Evolutionary conservation across 2,113 vertebrate genomes (phyloP).

Genomic region (Carollia perspicillata): DNA sequence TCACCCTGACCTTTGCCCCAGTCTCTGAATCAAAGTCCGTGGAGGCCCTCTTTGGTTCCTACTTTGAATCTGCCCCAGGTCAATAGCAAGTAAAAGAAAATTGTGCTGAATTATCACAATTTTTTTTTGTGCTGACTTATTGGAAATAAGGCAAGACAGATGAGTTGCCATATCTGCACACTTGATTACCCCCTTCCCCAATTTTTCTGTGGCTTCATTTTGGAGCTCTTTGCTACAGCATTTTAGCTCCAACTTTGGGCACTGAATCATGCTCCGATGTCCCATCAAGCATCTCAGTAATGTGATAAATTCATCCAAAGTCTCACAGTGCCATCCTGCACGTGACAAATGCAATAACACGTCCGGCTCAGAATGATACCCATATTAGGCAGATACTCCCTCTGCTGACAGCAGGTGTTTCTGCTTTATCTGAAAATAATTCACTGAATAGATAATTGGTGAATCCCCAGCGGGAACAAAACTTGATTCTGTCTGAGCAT

Average conservation of each 20-base stretch:
- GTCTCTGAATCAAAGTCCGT: conserved; percentile 47
- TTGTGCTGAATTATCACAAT: conserved; percentile 79
- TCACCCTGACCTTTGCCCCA: conserved; percentile 52
- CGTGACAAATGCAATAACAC: conserved; percentile 63
- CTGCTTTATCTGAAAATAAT: conserved; percentile 82
- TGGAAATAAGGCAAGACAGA: conserved; percentile 69
- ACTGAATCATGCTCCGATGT: conserved; percentile 68
- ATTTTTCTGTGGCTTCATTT: conserved; percentile 67
- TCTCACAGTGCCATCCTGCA: conserved; percentile 61
- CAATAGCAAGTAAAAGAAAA: conserved; percentile 73
- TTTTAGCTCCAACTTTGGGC: conserved; percentile 57
- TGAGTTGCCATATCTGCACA: conserved; percentile 67
- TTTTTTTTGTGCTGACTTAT: conserved; percentile 65
- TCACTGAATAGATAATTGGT: conserved; percentile 83
- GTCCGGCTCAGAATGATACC: conserved; percentile 52
- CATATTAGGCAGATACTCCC: conserved; percentile 71
- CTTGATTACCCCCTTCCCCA: conserved; percentile 45
- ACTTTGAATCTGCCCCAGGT: conserved; percentile 69
- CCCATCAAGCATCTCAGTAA: conserved; percentile 57
- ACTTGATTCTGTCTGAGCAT: conserved; percentile 81
- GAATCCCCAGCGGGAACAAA: conserved; percentile 81
- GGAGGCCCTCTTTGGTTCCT: conserved; percentile 53
- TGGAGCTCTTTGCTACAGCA: conserved; percentile 64
- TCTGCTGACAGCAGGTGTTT: conserved; percentile 80
- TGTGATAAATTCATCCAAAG: conserved; percentile 68